Evolutionary conservation across 2,113 vertebrate genomes (phyloP), one percentile per base, ranked within the genome.

Genomic region (Semnornis frantzii): DNA sequence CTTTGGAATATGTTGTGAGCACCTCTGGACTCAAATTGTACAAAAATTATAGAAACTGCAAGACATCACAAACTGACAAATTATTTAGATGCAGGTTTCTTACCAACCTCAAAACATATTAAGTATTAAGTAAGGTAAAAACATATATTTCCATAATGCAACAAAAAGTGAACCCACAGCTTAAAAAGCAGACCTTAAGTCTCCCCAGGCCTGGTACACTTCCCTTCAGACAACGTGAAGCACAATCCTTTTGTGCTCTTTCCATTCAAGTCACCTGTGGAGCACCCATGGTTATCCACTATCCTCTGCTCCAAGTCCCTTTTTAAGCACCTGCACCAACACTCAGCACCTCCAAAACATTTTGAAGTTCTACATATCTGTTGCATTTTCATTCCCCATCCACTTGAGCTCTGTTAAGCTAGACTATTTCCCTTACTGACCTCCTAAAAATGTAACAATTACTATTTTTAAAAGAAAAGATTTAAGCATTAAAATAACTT

Each of bases 261-360:
- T 31, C 69, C 57, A 87, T 9, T 21, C 5, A 28, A 74, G 14
- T 44, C 14, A 25, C 15, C 14, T 16, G 16, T 5, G 11, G 28
- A 59, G 34, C 48, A 59, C 9, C 20, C 39, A 6, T 1, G 15
- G 39, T 21, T 31, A 54, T 12, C 46, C 0, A 0, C n/a, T 60
- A 7, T 39, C 34, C 59, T n/a, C 54, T 39, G 3, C 15, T 21
- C 54, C 42, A 68, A 50, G 57, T 28, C 24, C 30, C 4, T 12
- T 81, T 74, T 58, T 16, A 80, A 65, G 21, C 31, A 27, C 3
- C 7, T 42, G 34, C 34, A 81, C 30, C 39, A 85, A 52, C 16
- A n/a, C 39, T 55, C 60, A 83, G n/a, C 34, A 74, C 21, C 37
- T 78, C 54, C 18, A 50, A 74, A n/a, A 34, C 30, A 74, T 13